Evolutionary conservation across 2,797 vertebrate species (phyloP), one percentile per base, ranked within the genome.

Genomic region (Pogoniulus pusillus): DNA sequence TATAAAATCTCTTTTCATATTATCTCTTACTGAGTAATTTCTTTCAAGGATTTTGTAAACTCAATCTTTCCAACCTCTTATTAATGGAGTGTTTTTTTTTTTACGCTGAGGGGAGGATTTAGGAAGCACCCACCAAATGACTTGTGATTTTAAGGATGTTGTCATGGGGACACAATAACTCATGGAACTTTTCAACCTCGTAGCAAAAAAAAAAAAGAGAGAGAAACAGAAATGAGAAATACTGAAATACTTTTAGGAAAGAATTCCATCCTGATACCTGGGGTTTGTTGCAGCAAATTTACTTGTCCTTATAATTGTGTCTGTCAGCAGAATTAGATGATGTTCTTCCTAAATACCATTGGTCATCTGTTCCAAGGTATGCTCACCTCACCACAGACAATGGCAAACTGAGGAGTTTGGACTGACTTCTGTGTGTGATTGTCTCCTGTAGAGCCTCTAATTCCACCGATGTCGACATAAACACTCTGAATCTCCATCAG

Each of bases 401-500:
- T 0, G 2, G 4, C 5, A 65, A 23, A 35, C 13, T 55, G 16
- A 41, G 10, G 18, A 4, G 6, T n/a, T 47, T n/a, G 9, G 20
- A 55, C 34, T 11, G 34, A 60, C 17, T 30, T 73, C 53, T 47
- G 39, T 29, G 29, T 37, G 39, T 55, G 35, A 53, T 51, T 58
- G 10, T 58, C n/a, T 58, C 6, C 20, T 0, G 2, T 16, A 70
- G 18, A 58, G 4, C 14, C 13, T 85, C 26, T 39, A 7, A 8
- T 82, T n/a, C 41, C 16, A n/a, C 8, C 8, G 11, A 35, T 13
- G n/a, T n/a, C n/a, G 62, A 45, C 6, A 29, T 35, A 35, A 55
- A 63, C 12, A 64, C 19, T 12, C 8, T 37, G 27, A 10, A 11
- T 32, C 5, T 74, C 37, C 17, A 20, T 37, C 27, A 32, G 23